Percentiles rank a stretch among this genome's conserved stretches.
These are phyloP conservation scores for Neoitamus cyanurus DNA, from an alignment of 2,888 invertebrate species.

Conservation along the genomic window DNA sequence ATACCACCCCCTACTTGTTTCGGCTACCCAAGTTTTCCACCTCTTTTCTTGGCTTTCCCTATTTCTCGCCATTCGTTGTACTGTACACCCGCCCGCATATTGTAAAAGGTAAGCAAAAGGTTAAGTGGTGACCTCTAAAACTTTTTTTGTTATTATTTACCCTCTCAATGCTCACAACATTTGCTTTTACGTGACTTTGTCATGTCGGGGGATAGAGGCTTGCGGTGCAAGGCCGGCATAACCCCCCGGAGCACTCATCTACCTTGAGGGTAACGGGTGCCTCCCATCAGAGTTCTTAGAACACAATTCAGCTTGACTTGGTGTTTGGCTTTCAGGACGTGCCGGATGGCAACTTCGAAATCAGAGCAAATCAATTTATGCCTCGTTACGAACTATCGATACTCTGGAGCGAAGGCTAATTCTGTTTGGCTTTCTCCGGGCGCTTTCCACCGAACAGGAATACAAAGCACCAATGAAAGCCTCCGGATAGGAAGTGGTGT, in stretches of 20 bases:
- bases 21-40: background rate
- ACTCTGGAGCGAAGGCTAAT: background rate
- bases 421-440: background rate
- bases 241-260: too few relatives aligned
- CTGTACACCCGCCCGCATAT: background rate
- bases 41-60: background rate
- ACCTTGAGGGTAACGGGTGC: too few relatives aligned
- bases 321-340: slow-evolving; percentile 18
- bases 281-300: background rate
- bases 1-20: background rate
- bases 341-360: background rate
- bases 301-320: background rate
- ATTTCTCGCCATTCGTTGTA: background rate
- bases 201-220: background rate
- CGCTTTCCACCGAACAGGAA: background rate
- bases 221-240: too few relatives aligned
- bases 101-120: slow-evolving; percentile 48
- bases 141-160: slow-evolving; percentile 4
- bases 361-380: background rate
- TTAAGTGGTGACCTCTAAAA: slow-evolving; percentile 52
- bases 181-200: slow-evolving; percentile 24
- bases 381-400: background rate
- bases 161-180: slow-evolving; percentile 8
- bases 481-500: background rate
- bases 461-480: background rate